Evolutionary conservation across 2,113 vertebrate genomes (phyloP).

Genomic region (Peromyscus leucopus): DNA sequence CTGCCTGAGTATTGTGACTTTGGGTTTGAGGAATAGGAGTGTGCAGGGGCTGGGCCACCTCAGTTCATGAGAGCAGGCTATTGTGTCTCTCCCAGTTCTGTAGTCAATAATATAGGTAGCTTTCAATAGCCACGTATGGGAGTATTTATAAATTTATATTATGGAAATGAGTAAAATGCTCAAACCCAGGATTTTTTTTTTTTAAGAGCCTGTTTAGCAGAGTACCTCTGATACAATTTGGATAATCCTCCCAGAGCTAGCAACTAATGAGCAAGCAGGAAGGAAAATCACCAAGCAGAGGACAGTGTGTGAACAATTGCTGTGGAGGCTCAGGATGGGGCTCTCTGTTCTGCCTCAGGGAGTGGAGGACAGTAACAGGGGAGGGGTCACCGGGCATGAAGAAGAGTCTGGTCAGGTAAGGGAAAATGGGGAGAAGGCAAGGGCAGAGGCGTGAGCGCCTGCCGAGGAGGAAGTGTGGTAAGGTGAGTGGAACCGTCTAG

Average conservation of each 20-base stretch:
- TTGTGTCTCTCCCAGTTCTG: neutral
- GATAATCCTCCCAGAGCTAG: neutral
- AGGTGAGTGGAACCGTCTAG: neutral
- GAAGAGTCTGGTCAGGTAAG: neutral
- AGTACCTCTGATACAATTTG: neutral
- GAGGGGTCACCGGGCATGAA: neutral
- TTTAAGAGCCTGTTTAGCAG: neutral
- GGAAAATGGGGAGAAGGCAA: neutral
- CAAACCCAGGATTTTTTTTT: neutral
- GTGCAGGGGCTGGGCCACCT: neutral
- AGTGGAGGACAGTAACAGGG: neutral
- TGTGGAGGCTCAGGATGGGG: neutral
- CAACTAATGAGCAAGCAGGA: neutral
- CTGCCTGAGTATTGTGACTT: neutral
- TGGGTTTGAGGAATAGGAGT: conserved; percentile 26
- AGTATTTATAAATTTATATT: conserved; percentile 24
- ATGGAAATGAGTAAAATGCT: conserved; percentile 16
- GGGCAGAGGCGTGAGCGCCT: neutral
- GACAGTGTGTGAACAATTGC: neutral
- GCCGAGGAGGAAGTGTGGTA: neutral
- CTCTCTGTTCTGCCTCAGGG: neutral
- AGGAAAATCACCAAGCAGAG: neutral
- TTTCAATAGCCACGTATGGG: neutral
- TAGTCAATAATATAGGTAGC: neutral
- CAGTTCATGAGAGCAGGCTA: neutral